Base-by-base conservation (phyloP, 2,888 invertebrate genomes). In the Epiblema foenella region DNA sequence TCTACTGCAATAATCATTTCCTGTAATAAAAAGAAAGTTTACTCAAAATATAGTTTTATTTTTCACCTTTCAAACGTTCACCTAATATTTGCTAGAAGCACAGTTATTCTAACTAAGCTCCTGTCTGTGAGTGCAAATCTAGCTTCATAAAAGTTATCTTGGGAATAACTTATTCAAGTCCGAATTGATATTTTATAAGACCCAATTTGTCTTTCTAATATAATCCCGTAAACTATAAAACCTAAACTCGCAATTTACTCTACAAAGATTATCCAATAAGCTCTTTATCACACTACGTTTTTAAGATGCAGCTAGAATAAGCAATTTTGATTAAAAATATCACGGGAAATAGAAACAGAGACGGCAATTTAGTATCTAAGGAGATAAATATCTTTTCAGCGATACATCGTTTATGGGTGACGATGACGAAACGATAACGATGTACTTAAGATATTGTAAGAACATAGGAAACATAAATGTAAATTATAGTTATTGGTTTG, bases 251-350 rank as follows among this genome's bases (percentile, higher is more conserved):
- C 57, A 57, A 57, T 57, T 57, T 57, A 29, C 15, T 18, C 11
- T 54, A 17, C 33, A 57, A 57, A 57, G 37, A 18, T 57, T 17
- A 57, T 37, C 37, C 17, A 57, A 29, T 57, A 57, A 17, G 10
- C 37, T 33, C 10, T 33, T 37, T 18, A 57, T 37, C 4, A 57
- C 5, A 37, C 37, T 17, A 10, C 10, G 11, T 12, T 37, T 57
- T 17, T 17, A 18, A 18, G 37, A 57, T 37, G 17, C 57, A 29
- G 54, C 29, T 9, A 8, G 15, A 52, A 24, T 52, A 52, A 52
- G 52, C 52, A 15, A 56, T n/a, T 56, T 56, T 56, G 9, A 56
- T 56, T 52, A 20, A 52, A 20, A 52, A 20, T 52, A 52, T 52
- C 15, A 15, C 15, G 29, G 17, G 18, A 17, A 51, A 51, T 51